Percentiles rank a stretch among this genome's conserved stretches.
Conservation (phyloP, 2,888 invertebrate genomes). For the Apamea monoglypha region DNA sequence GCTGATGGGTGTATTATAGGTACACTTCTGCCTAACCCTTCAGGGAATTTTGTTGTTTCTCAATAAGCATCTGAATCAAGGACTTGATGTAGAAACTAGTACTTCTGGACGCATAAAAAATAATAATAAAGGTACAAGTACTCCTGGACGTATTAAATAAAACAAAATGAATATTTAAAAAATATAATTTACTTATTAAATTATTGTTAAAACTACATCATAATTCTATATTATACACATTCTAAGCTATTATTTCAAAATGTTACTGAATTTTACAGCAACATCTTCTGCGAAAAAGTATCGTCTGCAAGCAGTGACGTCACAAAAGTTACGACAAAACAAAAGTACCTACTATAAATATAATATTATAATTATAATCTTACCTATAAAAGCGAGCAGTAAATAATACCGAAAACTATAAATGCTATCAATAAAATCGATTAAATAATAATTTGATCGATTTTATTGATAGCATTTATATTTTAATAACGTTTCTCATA, state of each 20-base stretch:
- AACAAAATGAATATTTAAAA: not conserved
- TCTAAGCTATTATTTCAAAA: not conserved
- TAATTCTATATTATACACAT: constrained; percentile 7
- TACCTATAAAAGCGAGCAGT: constrained; percentile 31
- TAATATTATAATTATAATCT: constrained; percentile 19
- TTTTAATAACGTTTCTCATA: not conserved
- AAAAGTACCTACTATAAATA: not conserved
- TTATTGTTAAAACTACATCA: not conserved
- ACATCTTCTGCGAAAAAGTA: not conserved
- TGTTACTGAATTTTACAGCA: not conserved
- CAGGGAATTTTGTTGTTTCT: not conserved
- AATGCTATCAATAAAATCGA: constrained; percentile 31
- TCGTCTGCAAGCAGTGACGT: not conserved
- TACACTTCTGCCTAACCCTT: too few relatives aligned
- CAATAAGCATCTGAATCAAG: not conserved
- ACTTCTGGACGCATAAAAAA: not conserved
- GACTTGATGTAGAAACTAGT: not conserved
- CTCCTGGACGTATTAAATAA: not conserved
- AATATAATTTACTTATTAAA: constrained; percentile 28
- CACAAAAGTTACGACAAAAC: not conserved
- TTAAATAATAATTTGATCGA: not conserved
- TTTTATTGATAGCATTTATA: too few relatives aligned
- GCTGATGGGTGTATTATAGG: too few relatives aligned
- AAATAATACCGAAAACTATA: constrained; percentile 47
- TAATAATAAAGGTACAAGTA: not conserved